phyloP scores from a whole-genome alignment of 2,113 vertebrate species.

The Clarias batrachus region DNA sequence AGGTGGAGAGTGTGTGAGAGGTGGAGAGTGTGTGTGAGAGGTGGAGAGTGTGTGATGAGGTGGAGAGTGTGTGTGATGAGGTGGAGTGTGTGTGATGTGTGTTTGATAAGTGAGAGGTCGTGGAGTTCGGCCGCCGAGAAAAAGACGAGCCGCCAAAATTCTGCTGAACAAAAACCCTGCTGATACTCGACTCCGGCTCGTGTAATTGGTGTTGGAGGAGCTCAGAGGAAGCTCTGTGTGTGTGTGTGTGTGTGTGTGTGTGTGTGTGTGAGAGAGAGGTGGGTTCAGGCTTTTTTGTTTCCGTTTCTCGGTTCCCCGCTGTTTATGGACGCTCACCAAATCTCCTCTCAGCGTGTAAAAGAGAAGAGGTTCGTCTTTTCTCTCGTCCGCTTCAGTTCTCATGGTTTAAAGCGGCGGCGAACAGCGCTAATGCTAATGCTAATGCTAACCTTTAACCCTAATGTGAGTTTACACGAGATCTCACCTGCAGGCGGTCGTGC shows the following conservation, averaged over 20 bases:
- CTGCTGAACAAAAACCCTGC: neutral
- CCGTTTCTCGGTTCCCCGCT: constrained; percentile 1
- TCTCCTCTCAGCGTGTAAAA: neutral
- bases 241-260: neutral
- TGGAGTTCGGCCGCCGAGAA: neutral
- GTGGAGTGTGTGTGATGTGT: neutral
- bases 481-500: no score
- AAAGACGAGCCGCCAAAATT: neutral
- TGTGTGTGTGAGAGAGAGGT: neutral
- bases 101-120: neutral
- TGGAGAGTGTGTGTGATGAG: rapidly evolving
- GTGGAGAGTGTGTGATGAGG: neutral
- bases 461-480: neutral
- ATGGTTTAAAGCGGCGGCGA: neutral
- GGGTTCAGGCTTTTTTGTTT: neutral
- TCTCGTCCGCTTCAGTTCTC: neutral
- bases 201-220: constrained; percentile 24
- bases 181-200: neutral
- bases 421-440: neutral
- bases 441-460: neutral
- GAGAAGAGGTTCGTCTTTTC: neutral
- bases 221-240: neutral
- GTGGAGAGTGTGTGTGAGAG: no score
- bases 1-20: no score
- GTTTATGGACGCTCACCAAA: constrained; percentile 5